phyloP scores from a whole-genome alignment of 2,113 vertebrate genomes.

The Jacana jacana region DNA sequence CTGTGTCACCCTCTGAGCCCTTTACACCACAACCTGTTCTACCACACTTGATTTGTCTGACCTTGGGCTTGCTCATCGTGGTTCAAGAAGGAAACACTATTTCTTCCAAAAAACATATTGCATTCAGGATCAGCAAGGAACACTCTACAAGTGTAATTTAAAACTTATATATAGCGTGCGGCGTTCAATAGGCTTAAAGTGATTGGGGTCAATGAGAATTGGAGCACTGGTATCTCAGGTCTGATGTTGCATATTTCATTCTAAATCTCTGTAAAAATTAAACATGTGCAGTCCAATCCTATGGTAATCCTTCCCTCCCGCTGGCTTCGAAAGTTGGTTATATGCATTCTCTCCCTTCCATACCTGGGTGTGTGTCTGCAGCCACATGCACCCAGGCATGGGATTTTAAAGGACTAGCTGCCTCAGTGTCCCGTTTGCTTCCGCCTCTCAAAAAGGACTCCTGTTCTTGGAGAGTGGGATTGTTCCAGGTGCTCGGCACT shows the following conservation, averaged over 20 bases:
- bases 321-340: background rate
- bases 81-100: background rate
- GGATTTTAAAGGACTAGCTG: background rate
- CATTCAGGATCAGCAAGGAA: background rate
- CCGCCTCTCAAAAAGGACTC: background rate
- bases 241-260: background rate
- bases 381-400: background rate
- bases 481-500: background rate
- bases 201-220: background rate
- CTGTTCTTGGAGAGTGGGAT: background rate
- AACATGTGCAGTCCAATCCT: slow-evolving; percentile 6
- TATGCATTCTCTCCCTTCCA: background rate
- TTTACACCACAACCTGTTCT: background rate
- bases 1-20: background rate
- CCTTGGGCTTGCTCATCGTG: background rate
- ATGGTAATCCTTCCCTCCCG: background rate
- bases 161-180: background rate
- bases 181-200: background rate
- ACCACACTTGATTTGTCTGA: background rate
- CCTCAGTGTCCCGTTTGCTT: background rate
- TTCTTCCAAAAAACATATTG: background rate
- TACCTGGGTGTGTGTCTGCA: background rate
- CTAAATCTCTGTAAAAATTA: background rate
- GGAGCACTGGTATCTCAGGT: background rate
- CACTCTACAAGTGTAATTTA: background rate